Conservation (phyloP, 1,140 invertebrate genomes). For the Drosophila virilis region DNA sequence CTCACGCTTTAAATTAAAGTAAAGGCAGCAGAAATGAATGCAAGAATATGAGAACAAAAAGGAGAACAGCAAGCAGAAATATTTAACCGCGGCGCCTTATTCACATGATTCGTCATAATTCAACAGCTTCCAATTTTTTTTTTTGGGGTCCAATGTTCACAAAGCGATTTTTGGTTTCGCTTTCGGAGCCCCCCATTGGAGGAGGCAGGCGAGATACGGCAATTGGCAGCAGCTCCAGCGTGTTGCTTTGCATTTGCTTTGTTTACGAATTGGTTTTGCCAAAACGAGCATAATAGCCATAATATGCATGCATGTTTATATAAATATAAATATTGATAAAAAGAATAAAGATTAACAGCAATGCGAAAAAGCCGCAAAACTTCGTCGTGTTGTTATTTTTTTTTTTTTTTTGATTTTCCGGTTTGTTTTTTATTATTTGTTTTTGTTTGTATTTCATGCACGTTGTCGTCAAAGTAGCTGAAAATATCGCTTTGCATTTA, state of each 20-base stretch:
- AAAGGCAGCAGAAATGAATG: neutral
- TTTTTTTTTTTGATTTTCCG: slow-evolving; percentile 19
- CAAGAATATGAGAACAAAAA: neutral
- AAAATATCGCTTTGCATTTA: slow-evolving; percentile 35
- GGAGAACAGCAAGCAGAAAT: neutral
- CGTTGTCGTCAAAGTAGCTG: slow-evolving; percentile 17
- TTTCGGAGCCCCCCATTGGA: slow-evolving; percentile 1
- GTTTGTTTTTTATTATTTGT: slow-evolving; percentile 22
- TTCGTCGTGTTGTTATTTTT: neutral
- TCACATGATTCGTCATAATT: slow-evolving; percentile 8
- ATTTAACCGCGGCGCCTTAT: neutral
- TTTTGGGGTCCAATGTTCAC: slow-evolving; percentile 23
- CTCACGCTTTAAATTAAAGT: neutral
- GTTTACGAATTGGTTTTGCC: slow-evolving; percentile 29
- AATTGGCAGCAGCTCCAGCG: neutral
- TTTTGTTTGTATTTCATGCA: slow-evolving; percentile 20
- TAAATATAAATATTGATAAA: neutral
- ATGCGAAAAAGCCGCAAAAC: too few relatives aligned
- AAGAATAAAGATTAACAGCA: neutral
- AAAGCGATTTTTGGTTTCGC: slow-evolving; percentile 36
- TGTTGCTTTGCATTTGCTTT: slow-evolving; percentile 24
- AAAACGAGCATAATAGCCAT: too few relatives aligned
- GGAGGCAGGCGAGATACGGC: slow-evolving; percentile 1
- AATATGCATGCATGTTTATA: neutral
- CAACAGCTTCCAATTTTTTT: neutral